Evolutionary conservation across 2,888 invertebrate species (phyloP).

Genomic region (Lobophora halterata): DNA sequence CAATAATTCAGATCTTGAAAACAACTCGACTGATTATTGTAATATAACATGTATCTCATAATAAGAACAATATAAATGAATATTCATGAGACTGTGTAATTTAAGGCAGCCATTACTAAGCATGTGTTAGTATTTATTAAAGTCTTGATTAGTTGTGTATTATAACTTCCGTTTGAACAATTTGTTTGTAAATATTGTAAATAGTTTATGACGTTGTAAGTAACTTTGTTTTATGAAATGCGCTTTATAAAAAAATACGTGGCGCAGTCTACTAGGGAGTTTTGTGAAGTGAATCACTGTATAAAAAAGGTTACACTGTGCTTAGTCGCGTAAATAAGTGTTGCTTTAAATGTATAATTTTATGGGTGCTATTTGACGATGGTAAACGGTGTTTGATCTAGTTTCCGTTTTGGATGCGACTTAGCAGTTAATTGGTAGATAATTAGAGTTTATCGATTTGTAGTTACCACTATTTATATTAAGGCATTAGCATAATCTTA

Average conservation of each 20-base stretch:
- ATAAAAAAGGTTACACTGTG: conserved; percentile 31
- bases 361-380: conserved; percentile 77
- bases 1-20: conserved; percentile 62
- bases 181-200: conserved; percentile 46
- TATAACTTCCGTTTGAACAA: conserved; percentile 47
- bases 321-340: conserved; percentile 46
- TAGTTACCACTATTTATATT: conserved; percentile 67
- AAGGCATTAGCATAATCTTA: conserved; percentile 66
- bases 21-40: conserved; percentile 67
- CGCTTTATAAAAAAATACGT: no score
- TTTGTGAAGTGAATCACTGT: conserved; percentile 23
- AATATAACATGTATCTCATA: conserved; percentile 67
- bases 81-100: conserved; percentile 71
- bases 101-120: conserved; percentile 68
- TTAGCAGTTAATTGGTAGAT: conserved; percentile 47
- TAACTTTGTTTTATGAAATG: no score
- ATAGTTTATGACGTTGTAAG: conserved; percentile 45
- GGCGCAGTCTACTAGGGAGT: background rate
- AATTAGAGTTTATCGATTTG: conserved; percentile 51
- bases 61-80: conserved; percentile 65
- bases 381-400: conserved; percentile 67
- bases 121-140: conserved; percentile 29
- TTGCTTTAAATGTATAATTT: conserved; percentile 72
- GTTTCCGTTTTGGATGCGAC: conserved; percentile 39
- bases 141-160: conserved; percentile 28